Base-by-base conservation (phyloP, 2,888 invertebrate species). In the Timema podura region DNA sequence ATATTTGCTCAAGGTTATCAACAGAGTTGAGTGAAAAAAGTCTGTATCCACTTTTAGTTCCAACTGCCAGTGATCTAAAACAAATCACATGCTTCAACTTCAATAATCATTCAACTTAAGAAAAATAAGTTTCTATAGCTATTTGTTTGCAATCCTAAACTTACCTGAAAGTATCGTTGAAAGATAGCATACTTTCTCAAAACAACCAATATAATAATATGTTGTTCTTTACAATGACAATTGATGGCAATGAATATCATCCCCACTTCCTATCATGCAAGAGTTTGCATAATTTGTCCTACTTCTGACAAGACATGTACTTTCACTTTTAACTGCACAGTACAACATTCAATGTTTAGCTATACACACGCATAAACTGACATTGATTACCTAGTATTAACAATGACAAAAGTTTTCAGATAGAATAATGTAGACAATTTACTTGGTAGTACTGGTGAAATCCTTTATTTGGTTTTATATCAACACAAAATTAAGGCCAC, bases 31-130 rank as follows among this genome's bases (percentile, higher is more conserved):
- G 84, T 48, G 94, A 90, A 81, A 92, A 97, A 75, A 98, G 85
- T 80, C 91, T 90, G 83, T 95, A 98, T 61, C 97, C 96, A 76
- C 88, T 89, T 81, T 91, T 92, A 76, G 94, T 93, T 76, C 97
- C 98, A 77, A 97, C 95, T 75, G 96, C 93, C 80, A 98, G 84
- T 30, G 97, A 96, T 81, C 94, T 94, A 81, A 30, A 82, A 82
- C 67, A 74, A 74, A 70, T 51, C 30, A 30, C 30, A 30, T 30
- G 30, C 30, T 30, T 30, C 30, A 30, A n/a, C n/a, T n/a, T n/a
- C n/a, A n/a, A n/a, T n/a, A n/a, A n/a, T n/a, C n/a, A n/a, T n/a
- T n/a, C n/a, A n/a, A 30, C 30, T 30, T 30, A 30, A 30, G 30
- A 30, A 30, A 30, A 30, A 2, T 2, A 30, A 3, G 1, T 30